Conservation (phyloP, 2,113 vertebrate genomes). For the Cryptotis parvus region DNA sequence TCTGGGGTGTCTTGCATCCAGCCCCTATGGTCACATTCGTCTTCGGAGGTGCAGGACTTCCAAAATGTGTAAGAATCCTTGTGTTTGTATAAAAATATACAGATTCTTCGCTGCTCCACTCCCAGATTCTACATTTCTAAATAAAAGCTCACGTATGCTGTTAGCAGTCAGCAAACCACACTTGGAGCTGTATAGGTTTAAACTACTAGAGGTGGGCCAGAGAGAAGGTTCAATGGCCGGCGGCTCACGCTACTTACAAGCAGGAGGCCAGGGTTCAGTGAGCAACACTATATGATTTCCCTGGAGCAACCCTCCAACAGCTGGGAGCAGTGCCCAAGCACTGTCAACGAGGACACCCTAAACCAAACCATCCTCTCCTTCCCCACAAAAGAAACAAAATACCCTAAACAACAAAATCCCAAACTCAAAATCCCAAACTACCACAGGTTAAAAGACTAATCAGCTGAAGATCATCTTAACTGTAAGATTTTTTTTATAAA, state of each 20-base stretch:
- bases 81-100: background rate
- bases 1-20: background rate
- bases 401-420: no score
- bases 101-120: background rate
- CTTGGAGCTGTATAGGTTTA: background rate
- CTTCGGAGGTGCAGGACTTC: background rate
- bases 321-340: no score
- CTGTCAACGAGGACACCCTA: no score
- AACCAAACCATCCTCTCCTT: no score
- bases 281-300: background rate
- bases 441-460: background rate
- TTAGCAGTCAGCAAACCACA: background rate
- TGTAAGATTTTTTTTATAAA: no score
- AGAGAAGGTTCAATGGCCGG: background rate
- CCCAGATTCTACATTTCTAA: background rate
- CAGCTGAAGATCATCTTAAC: background rate
- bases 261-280: background rate
- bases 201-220: background rate
- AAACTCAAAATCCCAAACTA: conserved; percentile 23
- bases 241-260: background rate
- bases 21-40: background rate
- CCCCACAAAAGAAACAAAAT: no score
- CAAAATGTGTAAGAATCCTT: background rate
- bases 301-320: no score
- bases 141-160: background rate